phyloP scores from a whole-genome alignment of 2,888 invertebrate genomes.

The Criorhina ranunculi region DNA sequence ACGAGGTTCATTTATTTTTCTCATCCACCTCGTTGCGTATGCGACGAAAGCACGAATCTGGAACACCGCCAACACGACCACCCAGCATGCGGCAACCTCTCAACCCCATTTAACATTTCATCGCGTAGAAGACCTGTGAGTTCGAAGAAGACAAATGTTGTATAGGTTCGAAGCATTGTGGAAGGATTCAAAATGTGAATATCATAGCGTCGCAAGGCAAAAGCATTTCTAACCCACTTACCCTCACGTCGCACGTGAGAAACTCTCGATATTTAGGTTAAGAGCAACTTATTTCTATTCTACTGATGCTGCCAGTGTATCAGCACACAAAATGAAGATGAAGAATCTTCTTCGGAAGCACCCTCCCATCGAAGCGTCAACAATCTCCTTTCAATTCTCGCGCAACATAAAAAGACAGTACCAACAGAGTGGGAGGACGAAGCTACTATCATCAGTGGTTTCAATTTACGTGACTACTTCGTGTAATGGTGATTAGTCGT shows the following conservation, averaged over 20 bases:
- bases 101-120: conserved; percentile 41
- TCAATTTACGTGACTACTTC: conserved; percentile 71
- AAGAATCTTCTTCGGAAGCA: conserved; percentile 37
- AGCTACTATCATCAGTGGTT: conserved; percentile 59
- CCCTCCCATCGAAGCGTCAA: too few relatives aligned
- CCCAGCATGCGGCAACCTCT: background rate
- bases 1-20: conserved; percentile 39
- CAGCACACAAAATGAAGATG: conserved; percentile 57
- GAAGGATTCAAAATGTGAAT: conserved; percentile 47
- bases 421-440: conserved; percentile 24
- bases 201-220: conserved; percentile 29
- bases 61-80: conserved; percentile 22
- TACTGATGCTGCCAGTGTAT: conserved; percentile 57
- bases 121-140: conserved; percentile 28
- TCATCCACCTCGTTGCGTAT: conserved; percentile 8
- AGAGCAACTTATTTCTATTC: conserved; percentile 73
- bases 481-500: conserved; percentile 66
- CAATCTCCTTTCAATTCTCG: conserved; percentile 56
- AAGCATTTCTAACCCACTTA: conserved; percentile 38
- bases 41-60: conserved; percentile 30
- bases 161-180: conserved; percentile 29
- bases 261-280: conserved; percentile 75
- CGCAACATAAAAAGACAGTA: conserved; percentile 40
- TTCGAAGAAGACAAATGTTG: conserved; percentile 34
- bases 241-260: conserved; percentile 61